These are phyloP conservation scores for Notothenia coriiceps DNA, from an alignment of 2,113 vertebrate genomes.

Conservation along the genomic window DNA sequence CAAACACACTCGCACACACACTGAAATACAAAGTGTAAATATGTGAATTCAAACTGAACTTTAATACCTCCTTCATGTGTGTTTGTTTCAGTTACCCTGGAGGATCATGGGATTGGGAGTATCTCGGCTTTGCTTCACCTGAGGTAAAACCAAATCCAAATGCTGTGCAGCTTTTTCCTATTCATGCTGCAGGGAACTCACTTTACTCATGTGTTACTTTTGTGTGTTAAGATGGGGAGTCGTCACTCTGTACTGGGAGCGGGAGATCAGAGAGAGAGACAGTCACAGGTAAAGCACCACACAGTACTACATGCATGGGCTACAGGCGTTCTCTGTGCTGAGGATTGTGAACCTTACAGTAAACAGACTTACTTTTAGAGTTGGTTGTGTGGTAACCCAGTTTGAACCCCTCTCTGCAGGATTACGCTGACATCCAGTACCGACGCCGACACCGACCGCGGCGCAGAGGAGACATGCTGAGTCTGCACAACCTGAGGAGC, in stretches of 20 bases:
- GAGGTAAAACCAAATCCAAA: constrained; percentile 86
- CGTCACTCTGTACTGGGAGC: constrained; percentile 74
- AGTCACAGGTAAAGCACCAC: constrained; percentile 70
- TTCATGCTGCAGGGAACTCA: constrained; percentile 49
- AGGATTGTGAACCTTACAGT: constrained; percentile 2
- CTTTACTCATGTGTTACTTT: constrained; percentile 64
- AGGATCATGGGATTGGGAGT: constrained; percentile 99
- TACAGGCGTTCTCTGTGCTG: background rate
- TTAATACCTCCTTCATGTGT: background rate
- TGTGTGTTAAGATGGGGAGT: constrained; percentile 78
- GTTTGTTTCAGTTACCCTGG: constrained; percentile 91
- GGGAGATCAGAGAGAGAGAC: constrained; percentile 74
- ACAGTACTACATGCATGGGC: no score
- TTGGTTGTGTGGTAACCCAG: constrained; percentile 14
- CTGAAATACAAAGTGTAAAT: background rate
- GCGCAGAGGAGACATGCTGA: constrained; percentile 93
- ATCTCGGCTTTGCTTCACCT: constrained; percentile 96
- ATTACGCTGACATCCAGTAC: constrained; percentile 98
- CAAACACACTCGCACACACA: background rate
- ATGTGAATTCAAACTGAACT: background rate
- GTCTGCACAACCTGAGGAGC: constrained; percentile 91
- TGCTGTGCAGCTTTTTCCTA: no score
- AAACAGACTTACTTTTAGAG: constrained; percentile 1
- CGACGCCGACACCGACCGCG: constrained; percentile 93
- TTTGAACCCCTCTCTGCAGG: constrained; percentile 79